Conservation (phyloP, 2,888 invertebrate genomes). For the Melitaea athalia region DNA sequence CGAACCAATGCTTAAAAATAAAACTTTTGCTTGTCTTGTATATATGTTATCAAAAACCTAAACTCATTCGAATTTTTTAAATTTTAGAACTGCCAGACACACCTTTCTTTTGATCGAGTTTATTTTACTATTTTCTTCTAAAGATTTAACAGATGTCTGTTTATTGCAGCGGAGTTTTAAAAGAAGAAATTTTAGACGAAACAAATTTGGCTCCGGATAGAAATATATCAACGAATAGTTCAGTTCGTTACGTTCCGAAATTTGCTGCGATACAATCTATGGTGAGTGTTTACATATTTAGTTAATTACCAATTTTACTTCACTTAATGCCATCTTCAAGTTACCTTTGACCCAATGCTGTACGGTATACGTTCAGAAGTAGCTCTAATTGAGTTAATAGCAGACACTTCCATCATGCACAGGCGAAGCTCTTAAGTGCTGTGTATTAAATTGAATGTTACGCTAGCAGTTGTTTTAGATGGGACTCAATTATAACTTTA, state of each 20-base stretch:
- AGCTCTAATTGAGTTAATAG: slow-evolving; percentile 18
- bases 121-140: not conserved
- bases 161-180: slow-evolving; percentile 69
- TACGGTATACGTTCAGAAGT: slow-evolving; percentile 12
- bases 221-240: slow-evolving; percentile 43
- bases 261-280: slow-evolving; percentile 71
- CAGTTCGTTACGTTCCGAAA: slow-evolving; percentile 45
- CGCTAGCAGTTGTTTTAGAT: slow-evolving; percentile 23
- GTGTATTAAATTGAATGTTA: slow-evolving; percentile 18
- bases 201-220: slow-evolving; percentile 53
- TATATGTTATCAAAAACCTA: not conserved
- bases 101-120: not conserved
- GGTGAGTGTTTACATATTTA: slow-evolving; percentile 50
- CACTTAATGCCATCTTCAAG: not conserved
- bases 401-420: slow-evolving; percentile 20
- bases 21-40: not conserved
- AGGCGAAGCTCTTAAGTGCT: slow-evolving; percentile 19
- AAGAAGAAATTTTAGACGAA: slow-evolving; percentile 61
- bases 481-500: slow-evolving; percentile 16
- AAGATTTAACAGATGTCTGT: not conserved
- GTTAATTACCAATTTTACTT: not conserved
- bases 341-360: not conserved
- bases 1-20: not conserved
- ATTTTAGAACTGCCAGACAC: not conserved
- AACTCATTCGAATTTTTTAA: not conserved